Evolutionary conservation across 2,888 invertebrate species (phyloP).

Genomic region (Lissocephala sabroskyi): DNA sequence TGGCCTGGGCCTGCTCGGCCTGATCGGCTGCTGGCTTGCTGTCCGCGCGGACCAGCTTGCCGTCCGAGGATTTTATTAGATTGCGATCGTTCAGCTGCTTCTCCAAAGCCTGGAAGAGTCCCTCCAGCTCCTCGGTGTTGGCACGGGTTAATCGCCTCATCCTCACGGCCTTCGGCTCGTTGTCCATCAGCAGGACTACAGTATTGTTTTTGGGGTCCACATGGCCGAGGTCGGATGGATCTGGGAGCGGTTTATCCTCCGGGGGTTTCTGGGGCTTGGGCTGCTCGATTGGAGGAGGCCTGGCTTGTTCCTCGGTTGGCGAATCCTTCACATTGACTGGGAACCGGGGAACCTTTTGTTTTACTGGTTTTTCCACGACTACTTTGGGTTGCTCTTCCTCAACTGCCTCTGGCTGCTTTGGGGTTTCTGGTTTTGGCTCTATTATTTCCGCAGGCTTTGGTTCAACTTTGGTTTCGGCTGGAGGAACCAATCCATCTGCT

Average conservation of each 20-base stretch:
- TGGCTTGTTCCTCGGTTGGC: not conserved
- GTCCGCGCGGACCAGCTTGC: constrained; percentile 33
- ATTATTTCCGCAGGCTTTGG: not conserved
- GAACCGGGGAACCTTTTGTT: too few relatives aligned
- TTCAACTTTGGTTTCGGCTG: too few relatives aligned
- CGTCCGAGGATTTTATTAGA: constrained; percentile 50
- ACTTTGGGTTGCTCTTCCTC: not conserved
- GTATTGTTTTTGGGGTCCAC: constrained; percentile 59
- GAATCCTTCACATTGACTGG: not conserved
- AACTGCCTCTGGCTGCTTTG: too few relatives aligned
- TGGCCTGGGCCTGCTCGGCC: constrained; percentile 45
- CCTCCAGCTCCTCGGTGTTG: constrained; percentile 67
- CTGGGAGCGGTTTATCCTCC: too few relatives aligned
- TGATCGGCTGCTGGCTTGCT: constrained; percentile 26
- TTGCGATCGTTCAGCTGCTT: constrained; percentile 62
- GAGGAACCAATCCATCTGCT: too few relatives aligned
- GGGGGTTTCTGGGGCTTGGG: not conserved
- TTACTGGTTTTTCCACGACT: too few relatives aligned
- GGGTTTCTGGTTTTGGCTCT: too few relatives aligned
- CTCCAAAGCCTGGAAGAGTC: constrained; percentile 64
- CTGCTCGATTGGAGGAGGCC: too few relatives aligned
- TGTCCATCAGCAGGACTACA: constrained; percentile 62
- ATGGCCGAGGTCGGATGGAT: constrained; percentile 26
- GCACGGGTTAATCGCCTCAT: constrained; percentile 64
- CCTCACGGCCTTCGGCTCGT: constrained; percentile 61